Conservation (phyloP, 1,140 invertebrate species). For the Dermatophagoides farinae region DNA sequence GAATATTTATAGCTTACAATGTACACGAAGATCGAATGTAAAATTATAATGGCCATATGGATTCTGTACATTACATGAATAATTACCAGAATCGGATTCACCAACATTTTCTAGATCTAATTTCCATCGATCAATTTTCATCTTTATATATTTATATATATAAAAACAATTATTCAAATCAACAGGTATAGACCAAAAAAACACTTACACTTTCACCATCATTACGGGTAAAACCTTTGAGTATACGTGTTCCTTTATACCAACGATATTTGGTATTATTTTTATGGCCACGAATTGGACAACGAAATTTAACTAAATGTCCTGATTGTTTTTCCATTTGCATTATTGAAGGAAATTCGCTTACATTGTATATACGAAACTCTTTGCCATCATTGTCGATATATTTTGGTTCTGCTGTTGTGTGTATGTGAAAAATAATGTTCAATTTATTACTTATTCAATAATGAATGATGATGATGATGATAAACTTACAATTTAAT, state of each 20-base stretch:
- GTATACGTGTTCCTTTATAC: background rate
- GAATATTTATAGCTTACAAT: slow-evolving; percentile 6
- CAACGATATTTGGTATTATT: slow-evolving; percentile 2
- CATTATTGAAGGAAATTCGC: no score
- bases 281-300: background rate
- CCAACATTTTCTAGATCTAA: slow-evolving; percentile 13
- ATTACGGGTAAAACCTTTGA: background rate
- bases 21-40: slow-evolving; percentile 9
- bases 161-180: background rate
- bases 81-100: slow-evolving; percentile 20
- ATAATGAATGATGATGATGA: no score
- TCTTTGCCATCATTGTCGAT: no score
- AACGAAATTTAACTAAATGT: background rate
- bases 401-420: no score
- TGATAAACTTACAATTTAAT: no score
- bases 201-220: background rate
- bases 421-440: no score
- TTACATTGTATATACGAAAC: no score
- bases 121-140: slow-evolving; percentile 10
- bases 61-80: slow-evolving; percentile 22
- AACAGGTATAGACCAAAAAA: background rate
- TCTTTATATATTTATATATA: slow-evolving; percentile 6
- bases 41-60: slow-evolving; percentile 17
- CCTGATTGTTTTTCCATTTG: background rate
- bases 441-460: no score